Base-by-base conservation (phyloP, 2,113 vertebrate species). In the Brachyhypopomus gauderio region DNA sequence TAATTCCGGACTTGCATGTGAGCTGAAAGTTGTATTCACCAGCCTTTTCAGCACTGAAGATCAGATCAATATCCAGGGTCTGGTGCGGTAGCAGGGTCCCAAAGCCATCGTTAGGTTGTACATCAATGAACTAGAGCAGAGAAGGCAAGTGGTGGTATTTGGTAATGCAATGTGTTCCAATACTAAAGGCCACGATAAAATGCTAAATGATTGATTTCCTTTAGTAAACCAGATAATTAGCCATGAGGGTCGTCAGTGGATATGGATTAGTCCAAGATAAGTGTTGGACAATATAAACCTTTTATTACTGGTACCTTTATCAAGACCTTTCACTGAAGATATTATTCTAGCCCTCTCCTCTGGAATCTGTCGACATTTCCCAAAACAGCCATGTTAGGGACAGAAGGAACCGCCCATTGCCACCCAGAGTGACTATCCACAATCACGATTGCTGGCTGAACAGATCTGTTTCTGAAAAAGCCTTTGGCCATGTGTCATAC, bases 71-170 rank as follows among this genome's bases (percentile, higher is more conserved):
- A 0, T 87, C 87, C 87, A 98, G 79, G 0, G 90, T 95, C 77
- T 98, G 96, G 83, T 95, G 91, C 0, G 97, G 97, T 58, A 98
- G 93, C 82, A 98, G 85, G 0, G 90, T 92, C 58, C 96, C 97
- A 76, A 98, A 92, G 23, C 97, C 96, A 0, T 98, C 93, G 0
- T 89, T 94, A 52, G 97, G 97, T 38, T 98, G 96, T 81, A 98
- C 84, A 64, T 98, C 95, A 70, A 97, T 85, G 82, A 92, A 96
- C 97, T 98, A 89, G 1, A 72, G 63, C 83, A 30, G 81, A 16
- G 59, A 83, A 71, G 82, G 71, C 1, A 87, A 20, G 4, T 22
- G 12, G 11, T 41, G 34, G 36, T 22, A 70, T 70, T 41, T 20
- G 36, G 20, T 70, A 2, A 70, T 8, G n/a, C 36, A 11, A 14